Conservation (phyloP, 2,797 vertebrate genomes). For the Artibeus jamaicensis region DNA sequence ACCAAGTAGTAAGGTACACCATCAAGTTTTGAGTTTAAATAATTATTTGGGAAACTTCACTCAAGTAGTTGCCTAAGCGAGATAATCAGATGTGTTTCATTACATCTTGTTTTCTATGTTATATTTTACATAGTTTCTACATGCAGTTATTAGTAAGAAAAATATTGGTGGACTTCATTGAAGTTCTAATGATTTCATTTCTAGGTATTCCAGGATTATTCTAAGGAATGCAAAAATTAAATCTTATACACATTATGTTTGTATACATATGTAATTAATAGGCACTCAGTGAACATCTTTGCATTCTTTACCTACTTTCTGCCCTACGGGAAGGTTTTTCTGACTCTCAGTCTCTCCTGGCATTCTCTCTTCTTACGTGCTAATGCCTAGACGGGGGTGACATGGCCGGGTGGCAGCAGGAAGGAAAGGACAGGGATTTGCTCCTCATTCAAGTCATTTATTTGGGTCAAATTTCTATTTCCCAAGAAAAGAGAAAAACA, state of each 20-base stretch:
- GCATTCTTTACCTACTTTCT: background rate
- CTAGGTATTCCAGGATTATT: background rate
- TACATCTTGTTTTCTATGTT: background rate
- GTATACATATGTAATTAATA: background rate
- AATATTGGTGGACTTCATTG: background rate
- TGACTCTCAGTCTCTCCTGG: background rate
- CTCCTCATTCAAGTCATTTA: background rate
- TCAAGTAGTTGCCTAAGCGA: background rate
- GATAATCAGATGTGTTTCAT: background rate
- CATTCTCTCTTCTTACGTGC: background rate
- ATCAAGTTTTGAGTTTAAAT: background rate
- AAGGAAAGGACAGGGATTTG: background rate
- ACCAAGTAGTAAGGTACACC: background rate
- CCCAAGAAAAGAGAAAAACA: background rate
- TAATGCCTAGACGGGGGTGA: background rate
- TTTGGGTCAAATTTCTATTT: background rate
- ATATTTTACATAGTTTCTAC: background rate
- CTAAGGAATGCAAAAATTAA: background rate
- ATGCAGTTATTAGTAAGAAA: background rate
- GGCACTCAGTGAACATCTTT: background rate
- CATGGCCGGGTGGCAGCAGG: background rate
- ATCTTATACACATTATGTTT: background rate
- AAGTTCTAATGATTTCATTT: conserved; percentile 14
- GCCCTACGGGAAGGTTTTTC: background rate
- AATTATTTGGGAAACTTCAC: background rate